Conservation (phyloP, 2,888 invertebrate genomes). For the Sinotaia quadrata region DNA sequence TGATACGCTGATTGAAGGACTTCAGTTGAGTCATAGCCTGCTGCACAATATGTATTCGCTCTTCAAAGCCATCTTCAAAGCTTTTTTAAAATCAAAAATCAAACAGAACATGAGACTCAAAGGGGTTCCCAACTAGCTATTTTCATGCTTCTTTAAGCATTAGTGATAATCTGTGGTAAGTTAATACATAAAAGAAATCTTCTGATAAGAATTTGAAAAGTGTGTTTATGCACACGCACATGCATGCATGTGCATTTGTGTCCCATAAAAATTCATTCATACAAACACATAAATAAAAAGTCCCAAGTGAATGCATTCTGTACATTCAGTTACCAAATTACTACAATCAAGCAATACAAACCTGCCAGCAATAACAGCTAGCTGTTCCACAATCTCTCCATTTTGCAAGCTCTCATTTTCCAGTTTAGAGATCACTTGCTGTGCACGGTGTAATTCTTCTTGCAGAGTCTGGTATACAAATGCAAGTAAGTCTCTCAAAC, state of each 20-base stretch:
- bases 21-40: constrained; percentile 46
- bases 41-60: constrained; percentile 15
- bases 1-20: constrained; percentile 59
- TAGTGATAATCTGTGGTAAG: no score
- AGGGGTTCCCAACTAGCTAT: no score
- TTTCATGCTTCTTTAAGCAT: no score
- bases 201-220: no score
- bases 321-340: no score
- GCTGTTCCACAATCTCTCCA: constrained; percentile 36
- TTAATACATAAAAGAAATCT: no score
- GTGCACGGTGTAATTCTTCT: constrained; percentile 53
- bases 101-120: no score
- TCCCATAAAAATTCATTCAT: not conserved
- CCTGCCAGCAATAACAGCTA: constrained; percentile 51
- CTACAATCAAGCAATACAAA: constrained; percentile 36
- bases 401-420: constrained; percentile 55
- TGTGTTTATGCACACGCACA: not conserved
- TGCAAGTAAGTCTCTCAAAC: not conserved
- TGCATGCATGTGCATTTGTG: not conserved
- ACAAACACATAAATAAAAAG: not conserved
- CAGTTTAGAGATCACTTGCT: constrained; percentile 57
- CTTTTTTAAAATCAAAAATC: not conserved
- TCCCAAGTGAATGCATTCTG: not conserved
- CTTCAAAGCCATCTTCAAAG: constrained; percentile 6
- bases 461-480: constrained; percentile 49